phyloP scores from a whole-genome alignment of 2,888 invertebrate species.

The Ochropacha duplaris region DNA sequence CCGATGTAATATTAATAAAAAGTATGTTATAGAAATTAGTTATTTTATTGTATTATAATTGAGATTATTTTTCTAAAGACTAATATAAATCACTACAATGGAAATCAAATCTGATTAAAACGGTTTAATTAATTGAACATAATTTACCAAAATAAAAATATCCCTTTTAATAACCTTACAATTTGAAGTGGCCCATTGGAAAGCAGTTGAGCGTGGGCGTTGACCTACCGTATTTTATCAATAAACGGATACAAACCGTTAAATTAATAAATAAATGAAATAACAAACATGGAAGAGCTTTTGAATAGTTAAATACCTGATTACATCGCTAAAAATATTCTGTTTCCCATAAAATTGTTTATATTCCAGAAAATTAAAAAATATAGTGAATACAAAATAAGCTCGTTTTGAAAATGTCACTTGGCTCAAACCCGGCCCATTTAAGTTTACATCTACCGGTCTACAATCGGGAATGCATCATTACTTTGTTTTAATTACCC shows the following conservation, averaged over 20 bases:
- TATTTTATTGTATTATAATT: too few species aligned
- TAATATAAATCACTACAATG: too few species aligned
- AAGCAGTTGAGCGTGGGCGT: background rate
- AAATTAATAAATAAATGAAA: background rate
- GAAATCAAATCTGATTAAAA: too few species aligned
- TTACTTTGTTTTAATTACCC: conserved; percentile 34
- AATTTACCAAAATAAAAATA: background rate
- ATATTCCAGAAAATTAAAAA: background rate
- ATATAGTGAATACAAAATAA: background rate
- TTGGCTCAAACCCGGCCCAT: conserved; percentile 12
- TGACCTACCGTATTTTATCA: background rate
- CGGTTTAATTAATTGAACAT: too few species aligned
- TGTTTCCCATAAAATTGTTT: background rate
- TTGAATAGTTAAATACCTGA: too few species aligned
- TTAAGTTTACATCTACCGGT: conserved; percentile 22
- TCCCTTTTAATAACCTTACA: background rate
- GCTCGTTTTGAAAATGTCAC: background rate
- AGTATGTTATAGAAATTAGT: too few species aligned
- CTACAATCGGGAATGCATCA: conserved; percentile 19
- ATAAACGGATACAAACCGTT: background rate
- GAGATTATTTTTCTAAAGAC: too few species aligned
- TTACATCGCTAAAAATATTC: background rate
- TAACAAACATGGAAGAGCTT: too few species aligned
- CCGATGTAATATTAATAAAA: too few species aligned
- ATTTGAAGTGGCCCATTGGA: background rate